Evolutionary conservation across 2,888 invertebrate genomes (phyloP).

Genomic region (Penaeus monodon): DNA sequence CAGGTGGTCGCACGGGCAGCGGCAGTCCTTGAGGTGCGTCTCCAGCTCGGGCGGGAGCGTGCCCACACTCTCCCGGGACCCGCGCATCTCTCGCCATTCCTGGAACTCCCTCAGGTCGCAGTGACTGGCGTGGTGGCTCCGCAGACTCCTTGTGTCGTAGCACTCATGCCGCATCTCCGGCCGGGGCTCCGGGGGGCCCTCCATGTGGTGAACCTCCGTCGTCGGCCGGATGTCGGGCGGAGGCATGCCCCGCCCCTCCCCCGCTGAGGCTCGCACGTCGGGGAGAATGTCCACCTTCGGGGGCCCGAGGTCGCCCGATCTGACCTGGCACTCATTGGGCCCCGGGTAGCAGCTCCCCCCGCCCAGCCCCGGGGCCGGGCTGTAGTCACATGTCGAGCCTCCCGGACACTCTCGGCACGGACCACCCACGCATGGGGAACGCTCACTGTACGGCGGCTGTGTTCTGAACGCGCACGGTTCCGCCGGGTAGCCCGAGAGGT

Average conservation of each 20-base stretch:
- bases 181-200: slow-evolving; percentile 32
- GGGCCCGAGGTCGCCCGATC: slow-evolving; percentile 39
- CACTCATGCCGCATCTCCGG: slow-evolving; percentile 35
- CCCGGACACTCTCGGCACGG: slow-evolving; percentile 61
- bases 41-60: slow-evolving; percentile 63
- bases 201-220: slow-evolving; percentile 27
- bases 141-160: slow-evolving; percentile 33
- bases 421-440: slow-evolving; percentile 35
- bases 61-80: slow-evolving; percentile 60
- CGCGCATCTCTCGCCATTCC: slow-evolving; percentile 61
- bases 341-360: slow-evolving; percentile 1
- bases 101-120: slow-evolving; percentile 64
- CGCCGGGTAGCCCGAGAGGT: slow-evolving; percentile 14
- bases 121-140: slow-evolving; percentile 63
- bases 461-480: slow-evolving; percentile 21
- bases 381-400: slow-evolving; percentile 57
- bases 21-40: slow-evolving; percentile 62
- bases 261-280: slow-evolving; percentile 25
- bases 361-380: slow-evolving; percentile 17
- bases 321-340: slow-evolving; percentile 38
- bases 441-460: slow-evolving; percentile 2
- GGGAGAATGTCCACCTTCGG: slow-evolving; percentile 37
- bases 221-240: slow-evolving; percentile 23
- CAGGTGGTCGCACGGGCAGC: slow-evolving; percentile 64
- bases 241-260: slow-evolving; percentile 13